Base-by-base conservation (phyloP, 2,888 invertebrate species). In the Xestobium rufovillosum region DNA sequence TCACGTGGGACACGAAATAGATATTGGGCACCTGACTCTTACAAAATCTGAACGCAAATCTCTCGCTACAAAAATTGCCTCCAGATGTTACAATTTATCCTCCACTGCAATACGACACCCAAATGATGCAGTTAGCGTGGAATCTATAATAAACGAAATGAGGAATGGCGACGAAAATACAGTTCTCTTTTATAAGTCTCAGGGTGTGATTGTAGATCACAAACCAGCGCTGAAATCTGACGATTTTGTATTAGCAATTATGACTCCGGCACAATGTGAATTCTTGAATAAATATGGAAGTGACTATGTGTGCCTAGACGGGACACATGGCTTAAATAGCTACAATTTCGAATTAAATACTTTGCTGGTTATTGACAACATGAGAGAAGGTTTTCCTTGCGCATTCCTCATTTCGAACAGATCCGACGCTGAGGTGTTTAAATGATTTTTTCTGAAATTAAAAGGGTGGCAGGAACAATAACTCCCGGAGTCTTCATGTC, bases 251-350 rank as follows among this genome's bases (percentile, higher is more conserved):
- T n/a, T n/a, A n/a, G n/a, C n/a, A n/a, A n/a, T n/a, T 4, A 52
- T 55, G 51, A 51, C 45, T 17, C 31, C 39, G 26, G 46, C 38
- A 9, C 56, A 56, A 38, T 14, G 23, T 3, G 46, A 51, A 28
- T 37, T 53, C 11, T 31, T 55, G 31, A 36, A 44, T 38, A 50
- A 45, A 31, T 55, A 28, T 50, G 48, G 43, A 34, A 43, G 23
- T 45, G 49, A 19, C 28, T 26, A 13, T 8, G 11, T 34, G n/a
- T n/a, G n/a, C n/a, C n/a, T n/a, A n/a, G n/a, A n/a, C n/a, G n/a
- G n/a, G n/a, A n/a, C n/a, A n/a, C n/a, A n/a, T n/a, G n/a, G n/a
- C n/a, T n/a, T n/a, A n/a, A n/a, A n/a, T n/a, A n/a, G n/a, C n/a
- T n/a, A n/a, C n/a, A n/a, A n/a, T n/a, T n/a, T n/a, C n/a, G n/a